phyloP scores from a whole-genome alignment of 1,140 invertebrate genomes.

The Orius laevigatus region DNA sequence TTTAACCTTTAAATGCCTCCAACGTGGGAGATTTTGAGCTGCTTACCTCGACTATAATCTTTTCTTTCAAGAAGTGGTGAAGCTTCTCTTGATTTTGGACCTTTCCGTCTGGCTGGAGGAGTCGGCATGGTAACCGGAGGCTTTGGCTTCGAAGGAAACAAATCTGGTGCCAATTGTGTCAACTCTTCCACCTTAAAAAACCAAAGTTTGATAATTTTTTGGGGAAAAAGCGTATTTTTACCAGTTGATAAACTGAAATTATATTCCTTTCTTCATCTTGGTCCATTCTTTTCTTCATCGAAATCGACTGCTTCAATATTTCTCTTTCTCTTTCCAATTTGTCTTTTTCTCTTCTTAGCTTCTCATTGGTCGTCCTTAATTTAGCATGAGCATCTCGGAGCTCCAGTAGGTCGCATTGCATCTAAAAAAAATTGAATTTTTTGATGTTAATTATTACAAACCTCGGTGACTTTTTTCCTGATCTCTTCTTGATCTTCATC shows the following conservation, averaged over 20 bases:
- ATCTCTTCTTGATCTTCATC: conserved; percentile 83
- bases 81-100: conserved; percentile 41
- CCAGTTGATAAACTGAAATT: conserved; percentile 45
- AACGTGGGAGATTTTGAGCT: background rate
- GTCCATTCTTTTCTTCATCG: conserved; percentile 34
- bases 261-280: conserved; percentile 47
- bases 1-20: too few species aligned
- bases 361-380: conserved; percentile 79
- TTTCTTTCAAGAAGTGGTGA: conserved; percentile 35
- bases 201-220: too few species aligned
- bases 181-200: conserved; percentile 47
- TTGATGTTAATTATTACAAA: conserved; percentile 19
- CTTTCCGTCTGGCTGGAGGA: conserved; percentile 36
- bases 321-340: conserved; percentile 68
- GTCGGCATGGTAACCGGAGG: conserved; percentile 31
- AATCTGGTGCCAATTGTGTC: conserved; percentile 51
- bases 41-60: conserved; percentile 28
- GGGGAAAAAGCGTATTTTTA: conserved; percentile 4
- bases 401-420: conserved; percentile 76
- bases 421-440: conserved; percentile 32
- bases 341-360: conserved; percentile 71
- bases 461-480: conserved; percentile 59
- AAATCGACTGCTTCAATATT: conserved; percentile 34
- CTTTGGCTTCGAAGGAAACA: conserved; percentile 25
- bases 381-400: conserved; percentile 80